A percentile compares a stretch with the other conserved stretches of the same genome.
Evolutionary conservation across 2,888 invertebrate species (phyloP).

Genomic region (Heliconius ethilla): DNA sequence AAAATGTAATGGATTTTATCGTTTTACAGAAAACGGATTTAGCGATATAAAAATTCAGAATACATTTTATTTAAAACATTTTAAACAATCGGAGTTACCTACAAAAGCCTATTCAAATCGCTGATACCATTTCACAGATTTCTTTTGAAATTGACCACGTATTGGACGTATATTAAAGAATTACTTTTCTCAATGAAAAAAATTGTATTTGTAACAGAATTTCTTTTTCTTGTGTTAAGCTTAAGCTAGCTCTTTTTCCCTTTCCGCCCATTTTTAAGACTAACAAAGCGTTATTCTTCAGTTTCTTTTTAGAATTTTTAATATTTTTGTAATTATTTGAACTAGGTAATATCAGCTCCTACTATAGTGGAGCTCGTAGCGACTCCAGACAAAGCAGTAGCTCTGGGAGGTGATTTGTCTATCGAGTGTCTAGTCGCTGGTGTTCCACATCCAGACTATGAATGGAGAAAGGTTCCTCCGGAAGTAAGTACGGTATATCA

Average conservation of each 20-base stretch:
- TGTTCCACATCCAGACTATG: slow-evolving; percentile 60
- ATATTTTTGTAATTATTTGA: background rate
- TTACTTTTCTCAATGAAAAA: background rate
- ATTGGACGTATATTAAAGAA: background rate
- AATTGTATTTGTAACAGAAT: background rate
- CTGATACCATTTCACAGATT: background rate
- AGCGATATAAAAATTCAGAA: background rate
- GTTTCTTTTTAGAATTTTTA: background rate
- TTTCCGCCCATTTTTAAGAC: too few species aligned
- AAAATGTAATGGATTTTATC: background rate
- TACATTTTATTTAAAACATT: background rate
- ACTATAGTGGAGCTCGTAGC: slow-evolving; percentile 55
- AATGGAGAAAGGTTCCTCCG: slow-evolving; percentile 60
- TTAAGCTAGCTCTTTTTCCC: too few species aligned
- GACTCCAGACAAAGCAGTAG: slow-evolving; percentile 52
- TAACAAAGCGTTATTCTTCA: background rate
- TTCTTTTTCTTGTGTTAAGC: too few species aligned
- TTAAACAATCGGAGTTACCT: background rate
- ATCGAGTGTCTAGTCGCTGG: slow-evolving; percentile 66
- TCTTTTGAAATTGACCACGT: background rate
- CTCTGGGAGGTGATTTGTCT: slow-evolving; percentile 53
- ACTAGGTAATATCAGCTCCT: slow-evolving; percentile 63
- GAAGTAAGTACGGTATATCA: slow-evolving; percentile 1
- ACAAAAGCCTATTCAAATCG: slow-evolving; percentile 9
- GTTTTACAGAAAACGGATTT: background rate